These are phyloP conservation scores for Emydocephalus ijimae DNA, from an alignment of 2,113 vertebrate species.

Conservation along the genomic window DNA sequence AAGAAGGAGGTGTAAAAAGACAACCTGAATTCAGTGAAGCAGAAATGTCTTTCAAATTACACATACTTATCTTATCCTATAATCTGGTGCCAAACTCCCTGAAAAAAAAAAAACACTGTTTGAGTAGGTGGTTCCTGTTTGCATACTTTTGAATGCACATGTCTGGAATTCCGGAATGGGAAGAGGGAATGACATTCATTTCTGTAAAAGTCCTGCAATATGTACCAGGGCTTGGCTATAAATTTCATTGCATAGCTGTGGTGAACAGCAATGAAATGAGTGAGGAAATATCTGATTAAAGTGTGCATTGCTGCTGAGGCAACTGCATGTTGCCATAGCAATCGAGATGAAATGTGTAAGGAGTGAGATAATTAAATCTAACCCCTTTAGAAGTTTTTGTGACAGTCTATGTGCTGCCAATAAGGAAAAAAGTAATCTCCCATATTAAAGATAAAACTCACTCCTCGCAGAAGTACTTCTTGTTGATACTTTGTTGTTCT, in stretches of 20 bases:
- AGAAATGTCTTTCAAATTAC: conserved; percentile 38
- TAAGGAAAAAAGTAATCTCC: conserved; percentile 74
- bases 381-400: conserved; percentile 80
- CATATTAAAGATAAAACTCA: conserved; percentile 80
- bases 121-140: conserved; percentile 45
- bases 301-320: conserved; percentile 75
- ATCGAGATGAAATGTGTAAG: conserved; percentile 86
- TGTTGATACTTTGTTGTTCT: conserved; percentile 68
- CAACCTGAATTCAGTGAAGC: conserved; percentile 36
- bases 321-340: conserved; percentile 89
- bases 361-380: conserved; percentile 89
- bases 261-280: conserved; percentile 67
- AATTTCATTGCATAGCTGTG: conserved; percentile 71
- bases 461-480: conserved; percentile 68
- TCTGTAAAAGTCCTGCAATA: conserved; percentile 61
- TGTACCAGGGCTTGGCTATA: conserved; percentile 67
- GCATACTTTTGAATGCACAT: not conserved
- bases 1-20: conserved; percentile 44
- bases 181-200: conserved; percentile 58
- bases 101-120: conserved; percentile 55
- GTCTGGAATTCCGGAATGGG: not conserved
- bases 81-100: conserved; percentile 48
- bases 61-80: conserved; percentile 32
- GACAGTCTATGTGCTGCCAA: conserved; percentile 75
- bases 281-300: conserved; percentile 79